Evolutionary conservation across 2,888 invertebrate species (phyloP), one percentile per base, ranked within the genome.

Genomic region (Agrotis clavis): DNA sequence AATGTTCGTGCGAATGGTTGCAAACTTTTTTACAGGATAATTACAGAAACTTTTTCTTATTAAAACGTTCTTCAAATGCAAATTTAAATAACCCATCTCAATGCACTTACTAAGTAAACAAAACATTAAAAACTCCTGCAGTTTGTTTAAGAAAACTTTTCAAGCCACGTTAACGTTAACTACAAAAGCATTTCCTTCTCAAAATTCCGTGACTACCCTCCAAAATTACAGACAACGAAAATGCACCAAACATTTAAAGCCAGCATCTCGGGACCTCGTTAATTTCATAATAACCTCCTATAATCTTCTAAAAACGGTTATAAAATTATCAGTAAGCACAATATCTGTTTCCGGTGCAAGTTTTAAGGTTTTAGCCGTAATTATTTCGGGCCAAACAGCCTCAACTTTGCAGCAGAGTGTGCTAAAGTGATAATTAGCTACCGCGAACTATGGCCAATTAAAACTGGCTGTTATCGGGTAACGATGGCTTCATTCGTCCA

Each of bases 351-450:
- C 71, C 53, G 19, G 71, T 63, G 66, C 66, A 79, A 79, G 56
- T 67, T 67, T 70, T 71, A 74, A 73, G 73, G 77, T 74, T 79
- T 71, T 67, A 75, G 79, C 61, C 61, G 70, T 82, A 75, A 85
- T 86, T 74, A 84, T 77, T 84, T 77, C 50, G 63, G 67, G 67
- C 64, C 45, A 51, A 82, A 84, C 74, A 59, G 59, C 79, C 63
- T 61, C 67, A 85, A 86, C 67, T 86, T 85, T 50, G 61, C 66
- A 66, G 65, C 53, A 67, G 73, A 67, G 73, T 47, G 48, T 30
- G 70, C 75, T 84, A 86, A 86, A 41, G 48, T 45, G 71, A 75
- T 84, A 84, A 86, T 84, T 84, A 84, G 85, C 45, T 67, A 63
- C 64, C 54, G 45, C 56, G n/a, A 67, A 66, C 69, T 68, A 73